Conservation (phyloP, 2,888 invertebrate species). For the Conistra vaccinii region DNA sequence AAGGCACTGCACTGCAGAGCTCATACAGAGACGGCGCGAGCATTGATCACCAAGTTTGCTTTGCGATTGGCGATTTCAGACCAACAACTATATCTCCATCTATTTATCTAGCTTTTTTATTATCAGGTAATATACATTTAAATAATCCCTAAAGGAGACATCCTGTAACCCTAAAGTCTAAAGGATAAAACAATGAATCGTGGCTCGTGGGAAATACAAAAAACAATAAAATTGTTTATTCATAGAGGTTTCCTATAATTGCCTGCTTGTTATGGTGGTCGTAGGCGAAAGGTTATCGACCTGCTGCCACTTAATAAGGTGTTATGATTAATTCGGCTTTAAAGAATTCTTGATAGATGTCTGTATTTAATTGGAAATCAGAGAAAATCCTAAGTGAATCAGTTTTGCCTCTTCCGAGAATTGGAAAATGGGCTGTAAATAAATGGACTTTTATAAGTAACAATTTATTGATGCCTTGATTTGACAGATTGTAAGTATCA, state of each 20-base stretch:
- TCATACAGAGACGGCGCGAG: not conserved
- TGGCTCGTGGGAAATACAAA: not conserved
- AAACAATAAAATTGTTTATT: constrained; percentile 21
- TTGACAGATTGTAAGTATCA: not conserved
- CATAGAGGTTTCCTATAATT: constrained; percentile 17
- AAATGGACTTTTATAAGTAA: not conserved
- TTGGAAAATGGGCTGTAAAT: not conserved
- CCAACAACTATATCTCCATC: not conserved
- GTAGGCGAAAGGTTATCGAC: constrained; percentile 49
- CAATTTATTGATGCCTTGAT: not conserved
- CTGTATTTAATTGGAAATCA: not conserved
- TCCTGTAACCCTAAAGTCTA: not conserved
- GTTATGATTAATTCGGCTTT: constrained; percentile 16
- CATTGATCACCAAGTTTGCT: not conserved
- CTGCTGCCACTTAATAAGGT: constrained; percentile 26
- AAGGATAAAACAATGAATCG: not conserved
- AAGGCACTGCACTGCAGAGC: too few relatives aligned
- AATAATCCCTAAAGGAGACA: not conserved
- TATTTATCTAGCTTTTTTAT: not conserved
- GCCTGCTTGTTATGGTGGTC: constrained; percentile 27
- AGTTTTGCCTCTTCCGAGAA: not conserved
- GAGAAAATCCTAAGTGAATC: not conserved
- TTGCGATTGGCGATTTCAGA: not conserved
- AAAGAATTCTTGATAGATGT: not conserved
- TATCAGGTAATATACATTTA: not conserved